Evolutionary conservation across 2,113 vertebrate species (phyloP).

Genomic region (Cyprinus carpio): DNA sequence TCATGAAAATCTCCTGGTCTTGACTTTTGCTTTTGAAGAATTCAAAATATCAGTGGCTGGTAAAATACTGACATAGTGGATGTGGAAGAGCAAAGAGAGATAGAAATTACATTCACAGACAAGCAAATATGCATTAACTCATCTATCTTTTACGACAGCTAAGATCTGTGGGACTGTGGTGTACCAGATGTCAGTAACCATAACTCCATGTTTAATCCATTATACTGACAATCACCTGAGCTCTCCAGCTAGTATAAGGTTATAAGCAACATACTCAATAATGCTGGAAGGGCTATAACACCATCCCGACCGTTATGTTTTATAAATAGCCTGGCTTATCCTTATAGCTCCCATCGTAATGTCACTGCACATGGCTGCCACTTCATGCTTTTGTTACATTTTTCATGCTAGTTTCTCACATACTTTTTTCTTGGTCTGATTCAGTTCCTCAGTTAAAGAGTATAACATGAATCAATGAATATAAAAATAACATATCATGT

Average conservation of each 20-base stretch:
- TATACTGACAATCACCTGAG: conserved; percentile 52
- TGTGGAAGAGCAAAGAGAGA: neutral
- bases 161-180: conserved; percentile 9
- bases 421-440: neutral
- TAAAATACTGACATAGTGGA: neutral
- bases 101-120: neutral
- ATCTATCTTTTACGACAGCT: conserved; percentile 27
- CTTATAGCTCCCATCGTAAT: neutral
- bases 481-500: neutral
- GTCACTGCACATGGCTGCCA: neutral
- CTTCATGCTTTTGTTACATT: no score
- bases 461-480: neutral
- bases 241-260: neutral
- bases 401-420: neutral
- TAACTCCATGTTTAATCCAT: conserved; percentile 48
- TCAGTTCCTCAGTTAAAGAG: neutral
- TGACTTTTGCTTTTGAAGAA: neutral
- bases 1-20: no score
- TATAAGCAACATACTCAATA: neutral
- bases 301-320: neutral
- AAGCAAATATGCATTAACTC: conserved; percentile 12
- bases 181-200: conserved; percentile 45
- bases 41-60: neutral
- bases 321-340: conserved; percentile 17
- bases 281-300: neutral